Percentiles rank a stretch among this genome's conserved stretches.
These are phyloP conservation scores for Laupala kohalensis DNA, from an alignment of 1,140 invertebrate species.

Conservation along the genomic window DNA sequence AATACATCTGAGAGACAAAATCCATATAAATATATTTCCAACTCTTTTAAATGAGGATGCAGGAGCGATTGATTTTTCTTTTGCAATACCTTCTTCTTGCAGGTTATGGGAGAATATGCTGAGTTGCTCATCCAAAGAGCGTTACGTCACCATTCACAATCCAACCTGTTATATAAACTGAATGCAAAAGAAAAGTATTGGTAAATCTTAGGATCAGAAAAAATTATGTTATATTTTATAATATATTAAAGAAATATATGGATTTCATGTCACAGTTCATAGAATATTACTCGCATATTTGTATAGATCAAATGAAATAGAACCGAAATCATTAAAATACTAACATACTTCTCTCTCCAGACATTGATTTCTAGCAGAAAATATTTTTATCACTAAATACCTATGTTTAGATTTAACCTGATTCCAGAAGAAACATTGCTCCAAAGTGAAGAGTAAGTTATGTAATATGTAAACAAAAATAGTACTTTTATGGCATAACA, in stretches of 20 bases:
- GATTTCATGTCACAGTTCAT: too few relatives aligned
- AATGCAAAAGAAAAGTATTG: not conserved
- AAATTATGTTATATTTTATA: too few relatives aligned
- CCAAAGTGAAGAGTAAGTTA: not conserved
- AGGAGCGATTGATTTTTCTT: not conserved
- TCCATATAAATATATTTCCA: not conserved
- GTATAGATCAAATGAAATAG: too few relatives aligned
- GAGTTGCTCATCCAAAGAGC: not conserved
- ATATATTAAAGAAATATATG: too few relatives aligned
- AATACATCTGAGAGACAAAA: not conserved
- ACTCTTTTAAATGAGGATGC: not conserved
- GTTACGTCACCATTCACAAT: not conserved
- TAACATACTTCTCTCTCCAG: too few relatives aligned
- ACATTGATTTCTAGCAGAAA: too few relatives aligned
- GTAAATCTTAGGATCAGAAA: not conserved
- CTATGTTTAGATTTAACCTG: too few relatives aligned
- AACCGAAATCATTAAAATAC: too few relatives aligned
- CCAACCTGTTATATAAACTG: not conserved
- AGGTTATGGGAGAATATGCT: not conserved
- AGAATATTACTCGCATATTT: too few relatives aligned
- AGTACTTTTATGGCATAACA: not conserved
- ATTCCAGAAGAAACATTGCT: too few relatives aligned
- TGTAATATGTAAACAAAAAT: too few relatives aligned
- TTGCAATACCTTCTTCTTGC: not conserved
- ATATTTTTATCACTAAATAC: too few relatives aligned